These are phyloP conservation scores for Ceratotherium simum DNA, from an alignment of 2,113 vertebrate species.

Conservation along the genomic window DNA sequence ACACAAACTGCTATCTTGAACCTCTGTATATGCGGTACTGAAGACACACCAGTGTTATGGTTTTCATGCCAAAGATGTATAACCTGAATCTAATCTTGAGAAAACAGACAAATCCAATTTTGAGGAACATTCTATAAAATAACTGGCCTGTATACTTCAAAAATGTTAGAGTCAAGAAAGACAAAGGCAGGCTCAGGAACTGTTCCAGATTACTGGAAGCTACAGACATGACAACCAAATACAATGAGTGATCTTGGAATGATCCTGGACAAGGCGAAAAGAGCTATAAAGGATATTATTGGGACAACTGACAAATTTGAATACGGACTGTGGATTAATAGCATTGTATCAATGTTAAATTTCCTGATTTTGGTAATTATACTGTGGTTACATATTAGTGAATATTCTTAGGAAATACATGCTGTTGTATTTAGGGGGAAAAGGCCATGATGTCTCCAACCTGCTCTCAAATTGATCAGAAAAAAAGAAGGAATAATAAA, in stretches of 20 bases:
- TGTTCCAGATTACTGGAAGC: neutral
- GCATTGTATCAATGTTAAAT: neutral
- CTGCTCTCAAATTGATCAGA: neutral
- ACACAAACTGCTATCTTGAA: neutral
- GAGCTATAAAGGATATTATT: neutral
- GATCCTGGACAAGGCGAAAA: neutral
- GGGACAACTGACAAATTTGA: neutral
- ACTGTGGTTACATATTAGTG: neutral
- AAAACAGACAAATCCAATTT: neutral
- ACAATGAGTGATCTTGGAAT: neutral
- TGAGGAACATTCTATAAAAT: neutral
- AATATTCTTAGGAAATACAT: neutral
- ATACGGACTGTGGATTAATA: neutral
- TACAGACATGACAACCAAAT: neutral
- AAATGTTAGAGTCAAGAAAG: neutral
- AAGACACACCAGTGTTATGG: neutral
- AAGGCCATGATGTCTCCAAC: neutral
- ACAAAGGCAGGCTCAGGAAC: neutral
- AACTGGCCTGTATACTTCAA: neutral
- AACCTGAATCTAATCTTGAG: neutral
- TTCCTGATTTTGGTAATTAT: neutral
- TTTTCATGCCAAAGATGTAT: neutral
- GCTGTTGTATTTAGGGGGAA: neutral
- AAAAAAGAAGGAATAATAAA: neutral
- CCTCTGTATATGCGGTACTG: neutral